Conservation (phyloP, 2,888 invertebrate species). For the Calameuta pallipes region DNA sequence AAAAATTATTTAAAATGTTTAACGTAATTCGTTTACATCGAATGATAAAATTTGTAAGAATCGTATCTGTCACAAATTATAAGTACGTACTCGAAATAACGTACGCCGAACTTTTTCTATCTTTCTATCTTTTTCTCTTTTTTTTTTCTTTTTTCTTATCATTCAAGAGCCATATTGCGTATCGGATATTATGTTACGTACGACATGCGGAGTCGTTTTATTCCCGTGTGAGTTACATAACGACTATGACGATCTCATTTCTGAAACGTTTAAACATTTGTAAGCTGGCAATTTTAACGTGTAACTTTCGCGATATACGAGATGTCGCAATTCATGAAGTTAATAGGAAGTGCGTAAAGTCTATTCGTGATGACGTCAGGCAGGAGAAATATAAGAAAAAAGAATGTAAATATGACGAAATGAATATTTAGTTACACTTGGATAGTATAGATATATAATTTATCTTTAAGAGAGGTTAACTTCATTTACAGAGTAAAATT, state of each 20-base stretch:
- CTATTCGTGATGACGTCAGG: background rate
- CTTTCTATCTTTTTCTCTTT: too few relatives aligned
- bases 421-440: background rate
- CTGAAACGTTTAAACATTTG: background rate
- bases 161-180: background rate
- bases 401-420: background rate
- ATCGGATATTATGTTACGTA: background rate
- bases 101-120: too few relatives aligned
- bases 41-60: background rate
- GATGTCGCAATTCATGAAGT: background rate
- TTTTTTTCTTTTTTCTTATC: background rate
- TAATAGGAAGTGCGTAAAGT: background rate
- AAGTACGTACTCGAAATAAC: too few relatives aligned
- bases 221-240: background rate
- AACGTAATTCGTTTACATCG: background rate
- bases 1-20: background rate
- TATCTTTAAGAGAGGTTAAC: background rate
- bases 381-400: background rate
- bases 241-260: background rate
- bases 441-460: background rate
- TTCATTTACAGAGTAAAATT: background rate
- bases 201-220: background rate
- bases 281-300: background rate
- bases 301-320: background rate
- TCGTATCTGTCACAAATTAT: too few relatives aligned